A percentile compares a stretch with the other conserved stretches of the same genome.
Conservation (phyloP, 2,888 invertebrate genomes). For the Sycophila texana region DNA sequence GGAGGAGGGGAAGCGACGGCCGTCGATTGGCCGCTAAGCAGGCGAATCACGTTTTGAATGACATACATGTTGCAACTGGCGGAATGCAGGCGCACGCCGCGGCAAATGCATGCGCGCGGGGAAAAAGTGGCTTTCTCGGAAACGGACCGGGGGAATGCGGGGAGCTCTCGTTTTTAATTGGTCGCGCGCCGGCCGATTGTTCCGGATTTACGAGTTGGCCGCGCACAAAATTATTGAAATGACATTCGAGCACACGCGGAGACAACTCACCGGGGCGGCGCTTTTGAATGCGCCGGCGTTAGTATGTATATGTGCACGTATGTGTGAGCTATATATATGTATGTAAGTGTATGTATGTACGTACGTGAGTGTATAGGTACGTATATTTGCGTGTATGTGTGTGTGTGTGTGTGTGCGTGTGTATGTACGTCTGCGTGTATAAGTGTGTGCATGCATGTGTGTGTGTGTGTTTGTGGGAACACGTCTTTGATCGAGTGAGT, state of each 20-base stretch:
- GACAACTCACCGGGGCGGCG: no score
- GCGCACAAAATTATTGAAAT: neutral
- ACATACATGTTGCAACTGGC: constrained; percentile 73
- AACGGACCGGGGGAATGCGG: constrained; percentile 46
- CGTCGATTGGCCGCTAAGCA: constrained; percentile 55
- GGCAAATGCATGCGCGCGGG: constrained; percentile 35
- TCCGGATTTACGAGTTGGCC: neutral
- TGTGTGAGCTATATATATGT: no score
- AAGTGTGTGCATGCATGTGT: no score
- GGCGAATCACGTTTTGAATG: constrained; percentile 74
- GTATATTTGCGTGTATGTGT: no score
- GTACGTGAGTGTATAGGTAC: no score
- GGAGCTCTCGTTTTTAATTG: constrained; percentile 48
- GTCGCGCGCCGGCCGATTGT: neutral
- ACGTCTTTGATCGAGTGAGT: no score
- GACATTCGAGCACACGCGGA: neutral
- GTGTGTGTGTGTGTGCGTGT: no score
- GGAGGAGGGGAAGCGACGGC: neutral
- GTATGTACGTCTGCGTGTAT: no score
- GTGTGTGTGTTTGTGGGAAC: no score
- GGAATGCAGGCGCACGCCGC: constrained; percentile 65
- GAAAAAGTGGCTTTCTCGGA: constrained; percentile 45
- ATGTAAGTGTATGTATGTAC: no score
- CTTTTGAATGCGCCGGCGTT: no score
- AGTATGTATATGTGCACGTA: no score